Evolutionary conservation across 2,888 invertebrate genomes (phyloP).

Genomic region (Tuberolachnus salignus): DNA sequence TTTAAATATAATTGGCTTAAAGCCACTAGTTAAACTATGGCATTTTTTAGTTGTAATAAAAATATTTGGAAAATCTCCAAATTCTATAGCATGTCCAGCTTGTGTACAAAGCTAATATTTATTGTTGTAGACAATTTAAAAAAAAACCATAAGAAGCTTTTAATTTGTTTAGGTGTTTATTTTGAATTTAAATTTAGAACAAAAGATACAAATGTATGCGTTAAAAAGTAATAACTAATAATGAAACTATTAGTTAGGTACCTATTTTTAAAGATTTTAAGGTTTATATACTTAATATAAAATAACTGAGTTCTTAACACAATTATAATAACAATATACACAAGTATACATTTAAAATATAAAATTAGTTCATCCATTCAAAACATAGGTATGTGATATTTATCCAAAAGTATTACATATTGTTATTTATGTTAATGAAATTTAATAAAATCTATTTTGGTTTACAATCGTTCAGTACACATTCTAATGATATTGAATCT

Average conservation of each 20-base stretch:
- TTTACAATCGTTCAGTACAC: too few species aligned
- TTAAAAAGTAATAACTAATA: neutral
- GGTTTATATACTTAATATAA: too few species aligned
- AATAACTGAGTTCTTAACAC: too few species aligned
- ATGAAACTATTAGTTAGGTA: neutral
- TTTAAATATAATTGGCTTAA: constrained; percentile 21
- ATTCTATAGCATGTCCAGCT: constrained; percentile 14
- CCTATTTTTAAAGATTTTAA: neutral
- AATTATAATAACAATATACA: too few species aligned
- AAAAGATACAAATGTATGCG: constrained; percentile 7
- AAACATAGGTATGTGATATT: too few species aligned
- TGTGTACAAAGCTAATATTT: constrained; percentile 13
- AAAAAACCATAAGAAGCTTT: constrained; percentile 11
- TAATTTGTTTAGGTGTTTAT: constrained; percentile 3
- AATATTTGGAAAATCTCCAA: constrained; percentile 43
- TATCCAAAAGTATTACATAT: too few species aligned
- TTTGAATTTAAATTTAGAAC: constrained; percentile 35
- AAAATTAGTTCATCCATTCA: too few species aligned
- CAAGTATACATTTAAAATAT: too few species aligned
- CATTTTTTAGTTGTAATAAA: constrained; percentile 41
- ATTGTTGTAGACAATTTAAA: constrained; percentile 15
- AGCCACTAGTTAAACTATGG: constrained; percentile 26
- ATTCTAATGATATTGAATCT: too few species aligned
- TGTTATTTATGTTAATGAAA: too few species aligned
- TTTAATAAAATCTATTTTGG: too few species aligned